Conservation (phyloP, 2,797 vertebrate genomes). For the Liparis tanakae region DNA sequence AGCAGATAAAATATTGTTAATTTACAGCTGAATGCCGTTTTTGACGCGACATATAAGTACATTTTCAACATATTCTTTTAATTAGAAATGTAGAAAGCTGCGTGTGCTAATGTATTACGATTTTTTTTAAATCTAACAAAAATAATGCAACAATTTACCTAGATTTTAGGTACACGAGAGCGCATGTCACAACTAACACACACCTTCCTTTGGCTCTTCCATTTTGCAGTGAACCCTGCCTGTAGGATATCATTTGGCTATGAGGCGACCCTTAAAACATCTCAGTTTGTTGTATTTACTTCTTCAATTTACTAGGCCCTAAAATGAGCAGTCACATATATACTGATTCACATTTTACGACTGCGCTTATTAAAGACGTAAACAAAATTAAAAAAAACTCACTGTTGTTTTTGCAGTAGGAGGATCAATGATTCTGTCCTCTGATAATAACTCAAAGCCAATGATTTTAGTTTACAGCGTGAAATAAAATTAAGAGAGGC, state of each 20-base stretch:
- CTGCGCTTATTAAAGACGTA: constrained; percentile 62
- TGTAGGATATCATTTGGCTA: constrained; percentile 23
- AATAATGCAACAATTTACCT: constrained; percentile 32
- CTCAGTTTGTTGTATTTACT: constrained; percentile 35
- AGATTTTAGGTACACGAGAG: constrained; percentile 23
- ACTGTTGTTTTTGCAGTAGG: constrained; percentile 19
- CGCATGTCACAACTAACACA: constrained; percentile 46
- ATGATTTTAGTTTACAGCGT: constrained; percentile 46
- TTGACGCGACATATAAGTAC: neutral
- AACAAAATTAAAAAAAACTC: constrained; percentile 50
- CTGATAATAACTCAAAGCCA: constrained; percentile 19
- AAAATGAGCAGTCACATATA: constrained; percentile 23
- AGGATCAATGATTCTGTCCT: constrained; percentile 23
- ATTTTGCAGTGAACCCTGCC: constrained; percentile 44
- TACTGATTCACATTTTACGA: constrained; percentile 36
- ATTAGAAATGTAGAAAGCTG: neutral
- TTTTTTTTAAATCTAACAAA: constrained; percentile 9
- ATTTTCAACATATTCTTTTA: constrained; percentile 17
- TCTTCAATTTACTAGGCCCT: constrained; percentile 33
- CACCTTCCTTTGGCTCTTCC: constrained; percentile 44
- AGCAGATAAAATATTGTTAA: neutral
- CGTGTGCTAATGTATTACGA: neutral
- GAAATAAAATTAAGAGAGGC: constrained; percentile 50
- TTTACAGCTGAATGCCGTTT: constrained; percentile 1
- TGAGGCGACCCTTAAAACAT: constrained; percentile 20